These are phyloP conservation scores for Paralinhomoeus sp. DNA, from an alignment of 2,888 invertebrate species.

Conservation along the genomic window DNA sequence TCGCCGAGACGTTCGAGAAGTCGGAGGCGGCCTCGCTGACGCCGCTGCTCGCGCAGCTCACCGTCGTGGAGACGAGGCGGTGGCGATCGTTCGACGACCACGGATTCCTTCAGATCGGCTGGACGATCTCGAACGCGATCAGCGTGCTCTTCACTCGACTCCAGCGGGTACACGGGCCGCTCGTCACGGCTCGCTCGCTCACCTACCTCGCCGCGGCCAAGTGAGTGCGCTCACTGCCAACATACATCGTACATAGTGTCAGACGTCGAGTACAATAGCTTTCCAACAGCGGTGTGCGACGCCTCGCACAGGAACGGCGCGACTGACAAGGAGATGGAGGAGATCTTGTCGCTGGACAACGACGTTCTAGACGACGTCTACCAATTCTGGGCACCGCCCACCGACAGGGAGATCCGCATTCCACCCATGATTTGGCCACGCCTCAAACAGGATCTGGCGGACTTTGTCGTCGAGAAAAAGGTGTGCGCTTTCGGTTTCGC, in stretches of 20 bases:
- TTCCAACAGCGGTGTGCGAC: too few relatives aligned
- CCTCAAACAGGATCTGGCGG: slow-evolving; percentile 1
- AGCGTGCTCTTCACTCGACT: slow-evolving; percentile 1
- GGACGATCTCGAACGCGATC: slow-evolving; percentile 32
- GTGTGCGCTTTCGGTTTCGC: too few relatives aligned
- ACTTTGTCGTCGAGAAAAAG: slow-evolving; percentile 1
- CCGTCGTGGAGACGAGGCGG: neutral
- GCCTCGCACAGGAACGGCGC: slow-evolving; percentile 6
- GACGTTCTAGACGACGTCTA: slow-evolving; percentile 6
- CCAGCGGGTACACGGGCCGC: slow-evolving; percentile 43
- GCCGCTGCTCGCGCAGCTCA: neutral
- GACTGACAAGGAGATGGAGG: slow-evolving; percentile 5
- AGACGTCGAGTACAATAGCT: too few relatives aligned
- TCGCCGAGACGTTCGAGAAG: too few relatives aligned
- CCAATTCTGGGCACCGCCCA: slow-evolving; percentile 4
- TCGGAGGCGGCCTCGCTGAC: neutral
- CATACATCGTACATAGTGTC: too few relatives aligned
- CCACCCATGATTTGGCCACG: slow-evolving; percentile 3
- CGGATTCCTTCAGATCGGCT: slow-evolving; percentile 43
- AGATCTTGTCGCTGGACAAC: slow-evolving; percentile 5
- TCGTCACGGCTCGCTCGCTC: slow-evolving; percentile 65
- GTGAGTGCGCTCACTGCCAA: too few relatives aligned
- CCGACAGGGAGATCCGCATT: neutral
- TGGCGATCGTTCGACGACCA: neutral
- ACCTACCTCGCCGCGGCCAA: slow-evolving; percentile 89